Percentiles rank a stretch among this genome's conserved stretches.
These are phyloP conservation scores for Phenganax marumi DNA, from an alignment of 92 coral and sea anemone genomes.

Conservation along the genomic window DNA sequence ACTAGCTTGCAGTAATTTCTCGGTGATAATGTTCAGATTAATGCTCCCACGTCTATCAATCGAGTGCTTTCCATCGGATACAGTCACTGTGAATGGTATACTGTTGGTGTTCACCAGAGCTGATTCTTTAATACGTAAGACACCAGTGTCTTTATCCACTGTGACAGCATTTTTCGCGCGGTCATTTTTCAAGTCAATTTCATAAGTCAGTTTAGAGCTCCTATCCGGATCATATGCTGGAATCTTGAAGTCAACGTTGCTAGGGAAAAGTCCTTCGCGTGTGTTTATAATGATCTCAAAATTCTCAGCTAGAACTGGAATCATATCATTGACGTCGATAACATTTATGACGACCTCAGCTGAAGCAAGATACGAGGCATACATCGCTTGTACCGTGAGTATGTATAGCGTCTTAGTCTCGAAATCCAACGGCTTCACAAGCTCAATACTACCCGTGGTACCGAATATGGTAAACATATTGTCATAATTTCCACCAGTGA, in stretches of 20 bases:
- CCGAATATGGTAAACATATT: constrained; percentile 66
- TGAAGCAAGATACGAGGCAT: constrained; percentile 66
- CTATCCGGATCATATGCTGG: constrained; percentile 96
- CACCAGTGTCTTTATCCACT: constrained; percentile 69
- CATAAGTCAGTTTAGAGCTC: constrained; percentile 61
- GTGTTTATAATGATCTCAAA: constrained; percentile 84
- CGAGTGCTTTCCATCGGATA: constrained; percentile 63
- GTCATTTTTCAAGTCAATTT: constrained; percentile 50
- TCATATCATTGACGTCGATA: constrained; percentile 77
- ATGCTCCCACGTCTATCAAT: constrained; percentile 69
- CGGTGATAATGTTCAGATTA: constrained; percentile 73
- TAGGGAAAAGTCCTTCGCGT: constrained; percentile 63
- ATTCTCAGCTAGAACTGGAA: constrained; percentile 68
- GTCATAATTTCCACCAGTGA: constrained; percentile 69
- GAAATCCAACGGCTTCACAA: constrained; percentile 64
- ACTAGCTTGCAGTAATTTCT: constrained; percentile 70
- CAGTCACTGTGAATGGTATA: constrained; percentile 60
- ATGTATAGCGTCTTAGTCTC: constrained; percentile 72
- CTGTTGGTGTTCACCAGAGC: constrained; percentile 64
- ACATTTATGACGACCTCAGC: constrained; percentile 63
- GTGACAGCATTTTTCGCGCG: constrained; percentile 57
- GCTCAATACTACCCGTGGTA: constrained; percentile 66
- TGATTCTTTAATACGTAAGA: constrained; percentile 72
- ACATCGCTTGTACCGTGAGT: constrained; percentile 75
- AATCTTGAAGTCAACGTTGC: constrained; percentile 63